A percentile compares a stretch with the other conserved stretches of the same genome.
Conservation (phyloP, 2,888 invertebrate species). For the Clivina fossor region DNA sequence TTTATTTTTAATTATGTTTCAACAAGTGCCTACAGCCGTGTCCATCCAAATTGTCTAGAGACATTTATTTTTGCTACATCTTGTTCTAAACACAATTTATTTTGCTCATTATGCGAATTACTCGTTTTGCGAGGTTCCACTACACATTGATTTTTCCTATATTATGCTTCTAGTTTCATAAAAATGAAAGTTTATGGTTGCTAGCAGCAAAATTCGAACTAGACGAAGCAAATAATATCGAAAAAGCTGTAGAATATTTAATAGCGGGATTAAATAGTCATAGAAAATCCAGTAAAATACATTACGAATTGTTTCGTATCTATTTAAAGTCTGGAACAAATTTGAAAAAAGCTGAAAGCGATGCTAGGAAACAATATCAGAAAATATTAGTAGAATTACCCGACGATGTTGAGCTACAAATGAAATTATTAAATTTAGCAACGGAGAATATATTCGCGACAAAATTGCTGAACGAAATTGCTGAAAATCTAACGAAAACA, state of each 20-base stretch:
- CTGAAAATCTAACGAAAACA: constrained; percentile 4
- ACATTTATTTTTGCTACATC: too few species aligned
- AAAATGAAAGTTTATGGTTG: constrained; percentile 24
- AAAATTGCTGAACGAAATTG: constrained; percentile 27
- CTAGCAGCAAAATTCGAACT: constrained; percentile 31
- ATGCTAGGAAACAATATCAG: constrained; percentile 16
- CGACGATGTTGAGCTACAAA: constrained; percentile 19
- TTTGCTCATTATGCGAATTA: too few species aligned
- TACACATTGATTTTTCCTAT: neutral
- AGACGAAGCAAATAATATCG: constrained; percentile 23
- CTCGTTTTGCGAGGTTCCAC: too few species aligned
- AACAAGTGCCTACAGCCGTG: too few species aligned
- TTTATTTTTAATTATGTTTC: too few species aligned
- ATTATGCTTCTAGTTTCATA: constrained; percentile 20
- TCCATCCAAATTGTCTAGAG: too few species aligned
- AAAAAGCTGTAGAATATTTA: constrained; percentile 23
- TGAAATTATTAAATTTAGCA: constrained; percentile 20
- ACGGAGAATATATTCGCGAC: constrained; percentile 10
- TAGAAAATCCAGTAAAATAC: constrained; percentile 10
- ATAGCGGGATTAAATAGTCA: constrained; percentile 20
- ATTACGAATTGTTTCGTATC: constrained; percentile 13
- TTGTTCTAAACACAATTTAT: too few species aligned
- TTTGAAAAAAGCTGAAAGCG: constrained; percentile 9
- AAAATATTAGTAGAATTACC: constrained; percentile 15
- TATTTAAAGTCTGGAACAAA: constrained; percentile 3